Evolutionary conservation across 2,888 invertebrate genomes (phyloP), one percentile per base, ranked within the genome.

Genomic region (Troides aeacus): DNA sequence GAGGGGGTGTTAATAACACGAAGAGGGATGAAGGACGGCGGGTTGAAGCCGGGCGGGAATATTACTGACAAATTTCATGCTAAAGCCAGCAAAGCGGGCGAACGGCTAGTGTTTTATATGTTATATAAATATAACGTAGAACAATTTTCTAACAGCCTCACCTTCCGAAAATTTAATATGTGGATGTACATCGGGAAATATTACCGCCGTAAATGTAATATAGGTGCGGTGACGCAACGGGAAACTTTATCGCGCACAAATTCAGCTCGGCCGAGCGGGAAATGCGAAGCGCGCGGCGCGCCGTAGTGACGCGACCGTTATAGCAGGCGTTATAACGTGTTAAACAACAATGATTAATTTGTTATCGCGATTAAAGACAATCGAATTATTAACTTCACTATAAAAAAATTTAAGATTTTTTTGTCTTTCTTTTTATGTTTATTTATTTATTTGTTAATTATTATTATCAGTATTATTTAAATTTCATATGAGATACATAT

Each of bases 201-300:
- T 63, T 63, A n/a, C 7, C 56, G 53, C n/a, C 6, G 30, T n/a
- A 53, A n/a, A 64, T n/a, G 50, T 64, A 39, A 62, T 64, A 68
- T 59, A 64, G 50, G 23, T 56, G 18, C 23, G 21, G 46, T 21
- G 68, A 64, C 50, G 46, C 30, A 60, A 69, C 60, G 60, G 64
- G 56, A 69, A 69, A 69, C 39, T 53, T 68, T 68, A 68, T 65
- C 64, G 46, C 65, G 56, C 61, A 57, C 57, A 65, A 65, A 69
- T 69, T 65, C 46, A 17, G 62, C 62, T 58, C 65, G 46, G 65
- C 62, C 46, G 24, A 50, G 62, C 57, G 65, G 69, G 58, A 69
- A 65, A 69, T 69, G 42, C 57, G 65, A 69, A 62, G 62, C 61
- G 62, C 63, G 36, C 68, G 46, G 59, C 50, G 21, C 24, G 57